phyloP scores from a whole-genome alignment of 2,113 vertebrate species.

The Forbesichthys papilliferus region DNA sequence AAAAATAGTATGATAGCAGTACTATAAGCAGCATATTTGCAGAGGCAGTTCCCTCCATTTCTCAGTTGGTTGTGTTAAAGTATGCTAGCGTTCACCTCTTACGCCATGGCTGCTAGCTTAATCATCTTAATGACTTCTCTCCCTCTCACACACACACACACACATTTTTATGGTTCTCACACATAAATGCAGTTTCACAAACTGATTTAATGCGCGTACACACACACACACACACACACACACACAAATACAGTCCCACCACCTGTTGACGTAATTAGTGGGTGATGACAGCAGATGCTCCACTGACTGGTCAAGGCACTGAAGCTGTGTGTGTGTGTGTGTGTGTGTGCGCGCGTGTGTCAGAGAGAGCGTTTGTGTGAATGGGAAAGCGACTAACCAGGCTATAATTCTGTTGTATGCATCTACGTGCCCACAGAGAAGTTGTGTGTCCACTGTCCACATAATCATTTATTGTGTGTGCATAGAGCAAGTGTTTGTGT shows the following conservation, averaged over 20 bases:
- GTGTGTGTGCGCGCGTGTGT: neutral
- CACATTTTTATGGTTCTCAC: neutral
- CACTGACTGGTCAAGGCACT: constrained; percentile 2
- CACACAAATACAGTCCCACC: neutral
- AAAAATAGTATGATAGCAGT: constrained; percentile 16
- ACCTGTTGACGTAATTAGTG: constrained; percentile 13
- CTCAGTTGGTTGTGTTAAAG: neutral
- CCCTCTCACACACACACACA: neutral
- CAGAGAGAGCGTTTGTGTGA: neutral
- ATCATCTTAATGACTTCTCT: neutral
- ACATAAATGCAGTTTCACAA: neutral
- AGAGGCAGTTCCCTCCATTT: too few species aligned
- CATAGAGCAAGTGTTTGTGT: neutral
- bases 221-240: constrained; percentile 11
- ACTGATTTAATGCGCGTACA: neutral
- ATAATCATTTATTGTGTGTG: neutral
- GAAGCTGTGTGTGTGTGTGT: neutral
- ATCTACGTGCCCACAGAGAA: neutral
- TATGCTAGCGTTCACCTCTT: neutral
- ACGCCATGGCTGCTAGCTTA: neutral
- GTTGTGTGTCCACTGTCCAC: neutral
- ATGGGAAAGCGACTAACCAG: neutral
- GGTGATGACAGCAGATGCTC: constrained; percentile 16
- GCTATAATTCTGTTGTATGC: neutral
- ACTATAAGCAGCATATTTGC: too few species aligned